Percentiles rank a stretch among this genome's conserved stretches.
Evolutionary conservation across 2,113 vertebrate species (phyloP).

Genomic region (Eptesicus fuscus): DNA sequence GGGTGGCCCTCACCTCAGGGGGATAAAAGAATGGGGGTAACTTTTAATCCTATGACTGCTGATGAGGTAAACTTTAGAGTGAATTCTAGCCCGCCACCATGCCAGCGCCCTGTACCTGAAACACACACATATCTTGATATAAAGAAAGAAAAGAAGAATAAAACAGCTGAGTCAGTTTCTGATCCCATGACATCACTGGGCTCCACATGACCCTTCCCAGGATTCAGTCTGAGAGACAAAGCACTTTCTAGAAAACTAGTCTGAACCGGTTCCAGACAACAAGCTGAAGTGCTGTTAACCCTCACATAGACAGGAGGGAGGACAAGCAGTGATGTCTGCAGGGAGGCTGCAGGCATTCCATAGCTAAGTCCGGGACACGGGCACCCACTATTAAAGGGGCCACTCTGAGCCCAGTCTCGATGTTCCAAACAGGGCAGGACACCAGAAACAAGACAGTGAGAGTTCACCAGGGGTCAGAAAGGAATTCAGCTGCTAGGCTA

Average conservation of each 20-base stretch:
- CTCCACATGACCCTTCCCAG: conserved; percentile 92
- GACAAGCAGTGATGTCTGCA: conserved; percentile 32
- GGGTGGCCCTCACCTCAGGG: background rate
- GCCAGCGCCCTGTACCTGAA: conserved; percentile 68
- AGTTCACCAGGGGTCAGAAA: background rate
- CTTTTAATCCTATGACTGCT: conserved; percentile 76
- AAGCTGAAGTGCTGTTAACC: conserved; percentile 89
- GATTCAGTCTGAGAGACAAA: conserved; percentile 90
- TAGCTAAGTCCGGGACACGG: conserved; percentile 68
- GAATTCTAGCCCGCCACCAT: background rate
- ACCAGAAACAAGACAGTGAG: background rate
- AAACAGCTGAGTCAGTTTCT: conserved; percentile 87
- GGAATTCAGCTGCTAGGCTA: background rate
- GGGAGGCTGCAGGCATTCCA: conserved; percentile 78
- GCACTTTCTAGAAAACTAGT: conserved; percentile 91
- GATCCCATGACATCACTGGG: conserved; percentile 88
- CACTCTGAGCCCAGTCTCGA: background rate
- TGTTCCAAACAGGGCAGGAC: background rate
- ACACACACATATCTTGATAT: conserved; percentile 59
- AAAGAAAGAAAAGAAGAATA: conserved; percentile 66
- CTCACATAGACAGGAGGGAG: conserved; percentile 76
- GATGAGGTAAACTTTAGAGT: background rate
- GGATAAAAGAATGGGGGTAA: background rate
- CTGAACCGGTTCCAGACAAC: conserved; percentile 89
- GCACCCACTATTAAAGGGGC: conserved; percentile 69